Evolutionary conservation across 2,888 invertebrate species (phyloP).

Genomic region (Zootermopsis nevadensis): DNA sequence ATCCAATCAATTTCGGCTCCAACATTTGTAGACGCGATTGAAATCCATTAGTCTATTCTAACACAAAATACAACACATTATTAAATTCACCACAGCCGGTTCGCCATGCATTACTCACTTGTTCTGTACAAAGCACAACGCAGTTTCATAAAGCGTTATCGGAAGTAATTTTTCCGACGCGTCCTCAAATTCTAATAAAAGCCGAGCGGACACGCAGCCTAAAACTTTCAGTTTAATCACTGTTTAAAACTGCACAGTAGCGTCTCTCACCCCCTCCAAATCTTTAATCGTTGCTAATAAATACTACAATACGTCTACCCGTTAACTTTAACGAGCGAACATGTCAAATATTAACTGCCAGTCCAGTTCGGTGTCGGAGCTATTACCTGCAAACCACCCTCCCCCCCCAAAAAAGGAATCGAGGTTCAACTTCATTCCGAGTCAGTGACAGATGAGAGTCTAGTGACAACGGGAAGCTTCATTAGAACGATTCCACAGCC

Average conservation of each 20-base stretch:
- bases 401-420: background rate
- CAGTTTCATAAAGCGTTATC: background rate
- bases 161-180: conserved; percentile 26
- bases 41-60: background rate
- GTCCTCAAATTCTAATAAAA: background rate
- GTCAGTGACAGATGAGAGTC: conserved; percentile 21
- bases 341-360: conserved; percentile 34
- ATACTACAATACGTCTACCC: conserved; percentile 15
- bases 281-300: conserved; percentile 17
- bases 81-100: background rate
- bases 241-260: conserved; percentile 12
- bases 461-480: conserved; percentile 29
- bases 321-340: conserved; percentile 18
- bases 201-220: background rate
- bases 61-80: background rate
- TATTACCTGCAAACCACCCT: conserved; percentile 24
- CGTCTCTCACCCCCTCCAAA: too few relatives aligned
- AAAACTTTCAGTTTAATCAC: conserved; percentile 5
- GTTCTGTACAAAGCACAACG: background rate
- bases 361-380: background rate
- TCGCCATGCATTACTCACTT: background rate
- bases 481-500: conserved; percentile 5
- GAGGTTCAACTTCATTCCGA: too few relatives aligned
- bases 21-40: too few relatives aligned
- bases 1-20: background rate